These are phyloP conservation scores for Acleris cristana DNA, from an alignment of 2,888 invertebrate genomes.

Conservation along the genomic window DNA sequence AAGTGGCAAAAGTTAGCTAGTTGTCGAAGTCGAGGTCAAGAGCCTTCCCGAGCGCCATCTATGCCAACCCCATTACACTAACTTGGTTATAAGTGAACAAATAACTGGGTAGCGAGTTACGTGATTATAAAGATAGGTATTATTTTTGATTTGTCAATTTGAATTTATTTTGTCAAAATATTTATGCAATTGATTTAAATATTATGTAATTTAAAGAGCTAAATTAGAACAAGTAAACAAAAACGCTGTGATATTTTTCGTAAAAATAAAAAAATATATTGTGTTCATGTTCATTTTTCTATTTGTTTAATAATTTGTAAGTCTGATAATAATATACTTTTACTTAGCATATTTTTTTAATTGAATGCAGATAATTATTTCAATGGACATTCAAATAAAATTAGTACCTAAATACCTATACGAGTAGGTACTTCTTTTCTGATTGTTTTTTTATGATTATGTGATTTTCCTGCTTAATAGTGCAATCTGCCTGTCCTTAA, in stretches of 20 bases:
- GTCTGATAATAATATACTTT: too few species aligned
- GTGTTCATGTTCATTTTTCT: too few species aligned
- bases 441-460: too few species aligned
- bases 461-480: too few species aligned
- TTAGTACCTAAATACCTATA: too few species aligned
- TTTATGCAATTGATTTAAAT: too few species aligned
- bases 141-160: slow-evolving; percentile 12
- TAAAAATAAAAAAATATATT: background rate
- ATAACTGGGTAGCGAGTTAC: background rate
- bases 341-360: too few species aligned
- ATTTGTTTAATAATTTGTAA: too few species aligned
- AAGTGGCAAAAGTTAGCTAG: slow-evolving; percentile 28
- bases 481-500: too few species aligned
- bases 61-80: slow-evolving; percentile 30
- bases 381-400: too few species aligned
- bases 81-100: slow-evolving; percentile 9
- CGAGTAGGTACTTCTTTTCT: too few species aligned
- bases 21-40: slow-evolving; percentile 36
- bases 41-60: slow-evolving; percentile 31
- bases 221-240: background rate
- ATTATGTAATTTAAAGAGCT: background rate
- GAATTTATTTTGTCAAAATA: background rate
- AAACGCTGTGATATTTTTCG: background rate
- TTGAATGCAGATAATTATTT: too few species aligned
- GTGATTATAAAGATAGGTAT: background rate